These are phyloP conservation scores for Psilanteris sp. DNA, from an alignment of 1,140 invertebrate species.

Conservation along the genomic window DNA sequence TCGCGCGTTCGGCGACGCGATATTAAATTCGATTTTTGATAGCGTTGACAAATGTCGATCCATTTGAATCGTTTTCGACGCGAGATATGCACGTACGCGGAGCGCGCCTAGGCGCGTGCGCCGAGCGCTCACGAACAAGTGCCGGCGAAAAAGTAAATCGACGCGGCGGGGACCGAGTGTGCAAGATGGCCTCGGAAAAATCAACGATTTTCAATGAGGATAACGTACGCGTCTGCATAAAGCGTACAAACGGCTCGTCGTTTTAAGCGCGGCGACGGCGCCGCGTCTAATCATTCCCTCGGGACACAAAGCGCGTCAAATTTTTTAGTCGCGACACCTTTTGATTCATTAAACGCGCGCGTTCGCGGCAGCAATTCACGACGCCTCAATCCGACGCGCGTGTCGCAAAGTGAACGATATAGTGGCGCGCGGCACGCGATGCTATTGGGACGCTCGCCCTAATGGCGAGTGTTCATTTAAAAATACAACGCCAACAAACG, in stretches of 20 bases:
- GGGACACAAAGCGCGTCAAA: background rate
- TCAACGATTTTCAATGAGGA: slow-evolving; percentile 67
- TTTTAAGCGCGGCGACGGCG: too few species aligned
- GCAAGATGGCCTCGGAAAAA: slow-evolving; percentile 69
- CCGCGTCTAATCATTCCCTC: slow-evolving; percentile 43
- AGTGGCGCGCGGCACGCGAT: slow-evolving; percentile 43
- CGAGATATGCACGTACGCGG: slow-evolving; percentile 46
- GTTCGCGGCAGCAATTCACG: slow-evolving; percentile 27
- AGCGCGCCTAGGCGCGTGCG: background rate
- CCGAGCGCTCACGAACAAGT: slow-evolving; percentile 17
- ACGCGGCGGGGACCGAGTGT: slow-evolving; percentile 57
- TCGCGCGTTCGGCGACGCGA: slow-evolving; percentile 5
- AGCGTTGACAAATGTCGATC: slow-evolving; percentile 46
- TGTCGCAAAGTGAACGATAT: slow-evolving; percentile 41
- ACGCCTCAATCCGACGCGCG: slow-evolving; percentile 34
- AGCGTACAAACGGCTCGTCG: too few species aligned
- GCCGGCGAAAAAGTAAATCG: slow-evolving; percentile 51
- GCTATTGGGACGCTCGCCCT: slow-evolving; percentile 14
- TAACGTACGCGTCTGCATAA: slow-evolving; percentile 70
- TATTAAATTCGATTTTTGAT: slow-evolving; percentile 54
- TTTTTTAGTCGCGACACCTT: slow-evolving; percentile 1
- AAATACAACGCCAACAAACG: slow-evolving; percentile 32
- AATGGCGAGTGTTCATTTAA: slow-evolving; percentile 36
- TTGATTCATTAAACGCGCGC: slow-evolving; percentile 40
- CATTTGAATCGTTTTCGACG: slow-evolving; percentile 39